Conservation (phyloP, 2,888 invertebrate genomes). For the Hyposoter didymator region DNA sequence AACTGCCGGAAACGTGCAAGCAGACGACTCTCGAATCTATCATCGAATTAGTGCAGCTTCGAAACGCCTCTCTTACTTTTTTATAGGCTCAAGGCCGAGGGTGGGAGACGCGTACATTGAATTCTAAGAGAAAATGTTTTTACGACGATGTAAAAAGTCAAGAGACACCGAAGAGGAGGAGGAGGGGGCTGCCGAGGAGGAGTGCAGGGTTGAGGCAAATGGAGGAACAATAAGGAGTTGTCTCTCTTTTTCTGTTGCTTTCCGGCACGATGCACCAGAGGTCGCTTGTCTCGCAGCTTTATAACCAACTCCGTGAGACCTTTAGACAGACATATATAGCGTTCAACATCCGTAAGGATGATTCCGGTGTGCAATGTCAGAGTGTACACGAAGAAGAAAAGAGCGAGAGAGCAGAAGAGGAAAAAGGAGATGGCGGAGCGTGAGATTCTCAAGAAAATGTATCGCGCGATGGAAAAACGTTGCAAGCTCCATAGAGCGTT, state of each 20-base stretch:
- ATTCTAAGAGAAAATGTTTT: conserved; percentile 1
- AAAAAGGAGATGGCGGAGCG: neutral
- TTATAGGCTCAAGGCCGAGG: neutral
- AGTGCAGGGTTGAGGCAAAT: conserved; percentile 21
- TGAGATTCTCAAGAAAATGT: conserved; percentile 45
- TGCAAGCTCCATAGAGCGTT: conserved; percentile 49
- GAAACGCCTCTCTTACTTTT: neutral
- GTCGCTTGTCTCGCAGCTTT: conserved; percentile 30
- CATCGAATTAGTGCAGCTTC: conserved; percentile 11
- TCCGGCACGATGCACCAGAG: conserved; percentile 27
- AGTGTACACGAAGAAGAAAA: neutral
- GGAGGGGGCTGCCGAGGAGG: neutral
- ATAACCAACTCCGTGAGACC: conserved; percentile 27
- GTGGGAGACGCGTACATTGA: neutral
- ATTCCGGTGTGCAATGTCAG: conserved; percentile 15
- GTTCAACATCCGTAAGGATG: conserved; percentile 21
- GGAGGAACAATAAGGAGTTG: conserved; percentile 28
- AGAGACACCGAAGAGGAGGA: neutral
- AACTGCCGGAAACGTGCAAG: neutral
- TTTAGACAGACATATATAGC: conserved; percentile 11
- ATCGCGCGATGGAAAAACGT: conserved; percentile 46
- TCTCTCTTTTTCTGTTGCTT: conserved; percentile 7
- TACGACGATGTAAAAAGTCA: conserved; percentile 7
- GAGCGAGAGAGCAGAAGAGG: neutral
- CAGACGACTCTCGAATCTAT: conserved; percentile 25